Evolutionary conservation across 2,113 vertebrate genomes (phyloP).

Genomic region (Microcebus ravelobensis): DNA sequence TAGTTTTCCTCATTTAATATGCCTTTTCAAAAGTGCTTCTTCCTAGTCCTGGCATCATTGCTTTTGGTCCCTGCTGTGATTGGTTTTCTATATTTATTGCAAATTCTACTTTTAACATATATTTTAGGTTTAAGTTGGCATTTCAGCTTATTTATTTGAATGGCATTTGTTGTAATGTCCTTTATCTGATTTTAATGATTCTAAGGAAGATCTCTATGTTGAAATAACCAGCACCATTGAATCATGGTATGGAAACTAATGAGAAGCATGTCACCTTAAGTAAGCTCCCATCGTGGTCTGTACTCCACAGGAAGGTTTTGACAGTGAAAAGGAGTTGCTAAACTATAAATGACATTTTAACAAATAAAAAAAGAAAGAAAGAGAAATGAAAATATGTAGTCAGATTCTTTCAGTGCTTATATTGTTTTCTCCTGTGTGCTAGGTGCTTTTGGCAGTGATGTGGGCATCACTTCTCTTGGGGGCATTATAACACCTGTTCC

Average conservation of each 20-base stretch:
- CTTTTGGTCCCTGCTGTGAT: neutral
- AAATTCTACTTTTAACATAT: neutral
- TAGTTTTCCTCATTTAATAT: conserved; percentile 36
- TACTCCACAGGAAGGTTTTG: neutral
- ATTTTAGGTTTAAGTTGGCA: neutral
- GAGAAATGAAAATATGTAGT: neutral
- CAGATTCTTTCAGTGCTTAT: neutral
- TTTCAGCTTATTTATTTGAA: neutral
- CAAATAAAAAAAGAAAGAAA: neutral
- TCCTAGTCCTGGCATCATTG: neutral
- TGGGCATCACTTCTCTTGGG: neutral
- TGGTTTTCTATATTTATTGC: neutral
- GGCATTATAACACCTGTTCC: neutral
- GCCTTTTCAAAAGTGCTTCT: conserved; percentile 42
- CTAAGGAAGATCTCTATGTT: neutral
- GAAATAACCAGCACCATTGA: neutral
- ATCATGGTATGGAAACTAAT: neutral
- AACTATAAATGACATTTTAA: neutral
- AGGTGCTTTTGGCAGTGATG: neutral
- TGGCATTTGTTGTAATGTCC: neutral
- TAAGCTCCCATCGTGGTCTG: neutral
- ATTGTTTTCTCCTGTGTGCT: neutral
- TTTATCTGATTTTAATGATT: neutral
- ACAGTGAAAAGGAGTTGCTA: neutral
- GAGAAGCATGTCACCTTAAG: neutral